A percentile compares a stretch with the other conserved stretches of the same genome.
These are phyloP conservation scores for Agrilus cyanescens DNA, from an alignment of 2,888 invertebrate species.

Conservation along the genomic window DNA sequence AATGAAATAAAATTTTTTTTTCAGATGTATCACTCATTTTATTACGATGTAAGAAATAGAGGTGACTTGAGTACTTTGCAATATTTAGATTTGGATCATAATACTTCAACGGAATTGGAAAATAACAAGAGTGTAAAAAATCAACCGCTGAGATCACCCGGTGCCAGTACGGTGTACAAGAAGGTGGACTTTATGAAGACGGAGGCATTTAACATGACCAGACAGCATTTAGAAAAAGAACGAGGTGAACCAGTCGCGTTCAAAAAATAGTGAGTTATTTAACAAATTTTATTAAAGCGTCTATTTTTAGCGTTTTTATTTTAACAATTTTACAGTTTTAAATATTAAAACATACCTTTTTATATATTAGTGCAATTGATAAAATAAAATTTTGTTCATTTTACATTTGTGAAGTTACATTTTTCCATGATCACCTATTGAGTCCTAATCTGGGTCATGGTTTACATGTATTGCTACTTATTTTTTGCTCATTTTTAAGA, in stretches of 20 bases:
- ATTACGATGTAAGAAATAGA: slow-evolving; percentile 4
- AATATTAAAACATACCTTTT: not conserved
- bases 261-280: slow-evolving; percentile 20
- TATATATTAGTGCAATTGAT: slow-evolving; percentile 1
- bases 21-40: slow-evolving; percentile 14
- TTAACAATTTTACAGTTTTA: too few relatives aligned
- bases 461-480: too few relatives aligned
- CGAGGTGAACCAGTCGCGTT: slow-evolving; percentile 33
- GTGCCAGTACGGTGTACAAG: slow-evolving; percentile 59
- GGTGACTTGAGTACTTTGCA: slow-evolving; percentile 41
- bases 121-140: slow-evolving; percentile 6
- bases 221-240: slow-evolving; percentile 65
- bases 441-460: too few relatives aligned
- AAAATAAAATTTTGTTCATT: slow-evolving; percentile 1
- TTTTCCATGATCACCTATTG: not conserved
- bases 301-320: too few relatives aligned
- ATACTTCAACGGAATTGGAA: slow-evolving; percentile 5
- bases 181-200: slow-evolving; percentile 92
- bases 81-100: slow-evolving; percentile 72
- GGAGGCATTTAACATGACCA: slow-evolving; percentile 79
- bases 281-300: not conserved
- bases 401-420: not conserved
- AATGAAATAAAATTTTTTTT: slow-evolving; percentile 4
- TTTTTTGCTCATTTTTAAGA: too few relatives aligned
- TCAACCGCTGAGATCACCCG: slow-evolving; percentile 20